Evolutionary conservation across 2,113 vertebrate species (phyloP).

Genomic region (Pteronura brasiliensis): DNA sequence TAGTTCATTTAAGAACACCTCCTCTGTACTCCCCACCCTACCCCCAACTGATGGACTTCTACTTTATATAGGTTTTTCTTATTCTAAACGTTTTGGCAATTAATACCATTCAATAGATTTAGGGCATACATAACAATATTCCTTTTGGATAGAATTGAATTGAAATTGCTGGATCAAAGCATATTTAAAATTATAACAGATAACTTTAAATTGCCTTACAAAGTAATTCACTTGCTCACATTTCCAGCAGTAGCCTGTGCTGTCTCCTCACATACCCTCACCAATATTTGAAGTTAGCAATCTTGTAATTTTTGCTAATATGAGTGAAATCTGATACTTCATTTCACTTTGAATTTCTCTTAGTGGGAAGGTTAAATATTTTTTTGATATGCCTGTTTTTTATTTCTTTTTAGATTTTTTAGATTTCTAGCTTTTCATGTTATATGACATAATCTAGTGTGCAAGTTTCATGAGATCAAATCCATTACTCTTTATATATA

Average conservation of each 20-base stretch:
- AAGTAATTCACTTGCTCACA: neutral
- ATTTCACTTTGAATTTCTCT: neutral
- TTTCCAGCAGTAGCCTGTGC: neutral
- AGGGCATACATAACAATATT: neutral
- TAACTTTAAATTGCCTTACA: neutral
- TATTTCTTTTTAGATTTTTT: neutral
- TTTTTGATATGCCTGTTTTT: neutral
- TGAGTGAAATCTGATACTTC: neutral
- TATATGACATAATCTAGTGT: neutral
- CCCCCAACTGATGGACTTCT: neutral
- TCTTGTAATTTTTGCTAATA: neutral
- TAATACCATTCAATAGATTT: neutral
- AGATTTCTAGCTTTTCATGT: neutral
- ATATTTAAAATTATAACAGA: neutral
- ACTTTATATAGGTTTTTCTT: neutral
- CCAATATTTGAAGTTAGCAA: neutral
- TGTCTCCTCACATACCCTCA: neutral
- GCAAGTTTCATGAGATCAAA: neutral
- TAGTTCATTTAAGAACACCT: neutral
- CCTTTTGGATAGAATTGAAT: neutral
- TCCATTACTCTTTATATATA: neutral
- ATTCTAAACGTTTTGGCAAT: neutral
- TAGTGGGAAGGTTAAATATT: too few species aligned
- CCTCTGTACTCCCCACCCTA: rapidly evolving
- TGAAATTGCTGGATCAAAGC: neutral